Evolutionary conservation across 2,113 vertebrate genomes (phyloP).

Genomic region (Tetraodon nigroviridis): DNA sequence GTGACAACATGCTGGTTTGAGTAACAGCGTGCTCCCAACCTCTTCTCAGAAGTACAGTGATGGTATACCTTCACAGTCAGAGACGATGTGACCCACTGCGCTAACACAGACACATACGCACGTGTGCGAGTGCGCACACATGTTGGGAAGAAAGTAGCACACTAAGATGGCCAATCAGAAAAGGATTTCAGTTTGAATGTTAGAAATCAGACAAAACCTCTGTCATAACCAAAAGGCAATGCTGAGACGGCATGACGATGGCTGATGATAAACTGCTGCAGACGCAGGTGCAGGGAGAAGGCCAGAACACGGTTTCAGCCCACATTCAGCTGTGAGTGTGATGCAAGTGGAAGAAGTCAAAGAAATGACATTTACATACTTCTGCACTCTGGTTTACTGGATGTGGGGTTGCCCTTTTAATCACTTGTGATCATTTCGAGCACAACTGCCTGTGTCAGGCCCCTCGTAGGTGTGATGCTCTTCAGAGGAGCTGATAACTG

Average conservation of each 20-base stretch:
- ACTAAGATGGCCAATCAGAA: conserved; percentile 18
- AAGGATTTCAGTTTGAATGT: conserved; percentile 36
- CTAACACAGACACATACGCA: neutral
- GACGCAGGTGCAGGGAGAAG: conserved; percentile 16
- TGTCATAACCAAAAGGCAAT: conserved; percentile 6
- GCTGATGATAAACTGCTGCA: conserved; percentile 18
- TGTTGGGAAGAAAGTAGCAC: conserved; percentile 19
- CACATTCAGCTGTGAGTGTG: conserved; percentile 30
- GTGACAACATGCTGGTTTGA: conserved; percentile 39
- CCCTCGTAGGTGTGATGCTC: neutral
- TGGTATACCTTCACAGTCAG: conserved; percentile 23
- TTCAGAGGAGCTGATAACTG: neutral
- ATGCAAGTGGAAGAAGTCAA: conserved; percentile 44
- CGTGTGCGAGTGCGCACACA: neutral
- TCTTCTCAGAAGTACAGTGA: conserved; percentile 47
- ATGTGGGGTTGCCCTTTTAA: conserved; percentile 47
- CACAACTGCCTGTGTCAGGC: conserved; percentile 5
- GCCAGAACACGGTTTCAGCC: conserved; percentile 18
- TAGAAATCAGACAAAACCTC: conserved; percentile 2
- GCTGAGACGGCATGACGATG: conserved; percentile 1
- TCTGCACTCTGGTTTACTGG: conserved; percentile 52
- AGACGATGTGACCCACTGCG: conserved; percentile 28
- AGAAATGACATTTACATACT: conserved; percentile 49
- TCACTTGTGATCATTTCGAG: conserved; percentile 46
- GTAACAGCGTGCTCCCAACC: conserved; percentile 20